A percentile compares a stretch with the other conserved stretches of the same genome.
Evolutionary conservation across 2,113 vertebrate genomes (phyloP).

Genomic region (Crotalus viridis): DNA sequence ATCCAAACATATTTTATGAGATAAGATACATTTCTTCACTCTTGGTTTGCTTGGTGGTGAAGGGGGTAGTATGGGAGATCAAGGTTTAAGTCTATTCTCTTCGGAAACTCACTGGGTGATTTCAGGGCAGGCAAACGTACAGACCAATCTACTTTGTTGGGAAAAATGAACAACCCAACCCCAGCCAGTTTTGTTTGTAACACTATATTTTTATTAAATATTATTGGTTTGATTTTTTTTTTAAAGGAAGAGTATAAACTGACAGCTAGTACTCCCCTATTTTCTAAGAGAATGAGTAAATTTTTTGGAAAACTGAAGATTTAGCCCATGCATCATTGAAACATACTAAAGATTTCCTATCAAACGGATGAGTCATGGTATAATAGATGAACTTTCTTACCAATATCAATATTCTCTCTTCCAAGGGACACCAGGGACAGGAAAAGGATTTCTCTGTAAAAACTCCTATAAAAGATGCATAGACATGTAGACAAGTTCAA

Average conservation of each 20-base stretch:
- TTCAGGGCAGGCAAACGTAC: not conserved
- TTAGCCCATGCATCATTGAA: not conserved
- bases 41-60: not conserved
- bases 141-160: not conserved
- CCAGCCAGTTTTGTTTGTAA: not conserved
- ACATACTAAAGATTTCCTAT: not conserved
- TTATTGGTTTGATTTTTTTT: not conserved
- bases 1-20: not conserved
- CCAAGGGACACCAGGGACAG: constrained; percentile 92
- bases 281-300: not conserved
- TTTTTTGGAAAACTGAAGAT: not conserved
- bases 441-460: constrained; percentile 96
- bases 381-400: constrained; percentile 74
- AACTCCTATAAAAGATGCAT: constrained; percentile 76
- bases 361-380: not conserved
- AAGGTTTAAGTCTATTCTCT: not conserved
- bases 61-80: not conserved
- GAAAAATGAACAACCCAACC: not conserved
- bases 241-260: not conserved
- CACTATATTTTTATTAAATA: not conserved
- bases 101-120: not conserved
- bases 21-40: not conserved
- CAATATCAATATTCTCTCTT: constrained; percentile 94
- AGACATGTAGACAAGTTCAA: not conserved
- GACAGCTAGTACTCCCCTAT: not conserved